A percentile compares a stretch with the other conserved stretches of the same genome.
These are phyloP conservation scores for Halichoerus grypus DNA, from an alignment of 2,113 vertebrate species.

Conservation along the genomic window DNA sequence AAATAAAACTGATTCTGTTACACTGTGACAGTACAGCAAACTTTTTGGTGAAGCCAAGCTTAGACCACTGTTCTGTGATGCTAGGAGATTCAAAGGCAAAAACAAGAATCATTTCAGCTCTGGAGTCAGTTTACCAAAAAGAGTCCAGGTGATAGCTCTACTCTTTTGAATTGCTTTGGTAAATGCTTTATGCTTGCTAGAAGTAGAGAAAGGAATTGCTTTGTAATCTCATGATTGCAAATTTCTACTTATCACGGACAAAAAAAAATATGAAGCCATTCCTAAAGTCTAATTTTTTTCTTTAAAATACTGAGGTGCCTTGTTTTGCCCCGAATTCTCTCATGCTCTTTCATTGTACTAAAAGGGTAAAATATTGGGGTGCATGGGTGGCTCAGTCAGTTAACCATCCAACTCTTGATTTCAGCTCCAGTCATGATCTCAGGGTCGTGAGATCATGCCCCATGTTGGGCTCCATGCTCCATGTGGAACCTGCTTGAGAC, in stretches of 20 bases:
- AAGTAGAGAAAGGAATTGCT: not conserved
- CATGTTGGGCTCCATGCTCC: not conserved
- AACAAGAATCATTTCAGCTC: not conserved
- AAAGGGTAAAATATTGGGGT: not conserved
- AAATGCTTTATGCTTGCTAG: not conserved
- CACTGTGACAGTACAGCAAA: not conserved
- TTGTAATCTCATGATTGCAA: not conserved
- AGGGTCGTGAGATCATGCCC: not conserved
- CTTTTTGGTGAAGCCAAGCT: not conserved
- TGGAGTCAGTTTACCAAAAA: not conserved
- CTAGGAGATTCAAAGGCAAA: not conserved
- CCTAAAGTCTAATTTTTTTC: not conserved
- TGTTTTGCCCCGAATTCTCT: not conserved
- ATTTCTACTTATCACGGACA: not conserved
- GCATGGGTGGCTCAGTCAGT: not conserved
- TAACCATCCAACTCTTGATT: not conserved
- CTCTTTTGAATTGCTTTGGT: not conserved
- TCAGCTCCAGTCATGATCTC: not conserved
- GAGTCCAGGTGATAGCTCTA: not conserved
- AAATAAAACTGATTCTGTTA: not conserved
- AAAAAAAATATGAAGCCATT: not conserved
- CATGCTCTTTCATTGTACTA: not conserved
- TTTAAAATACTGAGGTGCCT: not conserved
- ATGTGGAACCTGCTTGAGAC: not conserved
- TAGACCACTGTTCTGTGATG: not conserved